Percentiles rank a stretch among this genome's conserved stretches.
Conservation (phyloP, 1,140 invertebrate species). For the Drosophila dunni region DNA sequence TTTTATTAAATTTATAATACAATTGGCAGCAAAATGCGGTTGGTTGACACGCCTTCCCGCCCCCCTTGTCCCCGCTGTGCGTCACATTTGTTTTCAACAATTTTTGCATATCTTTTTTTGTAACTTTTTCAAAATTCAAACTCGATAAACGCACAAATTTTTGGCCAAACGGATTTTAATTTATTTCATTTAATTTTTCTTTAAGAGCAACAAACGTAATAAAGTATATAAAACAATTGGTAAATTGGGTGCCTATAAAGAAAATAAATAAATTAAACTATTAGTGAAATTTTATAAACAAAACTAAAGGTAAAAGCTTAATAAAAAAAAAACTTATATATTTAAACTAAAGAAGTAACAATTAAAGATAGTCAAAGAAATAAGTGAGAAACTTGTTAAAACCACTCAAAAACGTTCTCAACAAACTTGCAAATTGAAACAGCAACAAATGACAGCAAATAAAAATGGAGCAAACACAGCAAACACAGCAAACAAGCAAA, state of each 20-base stretch:
- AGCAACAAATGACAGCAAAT: slow-evolving; percentile 52
- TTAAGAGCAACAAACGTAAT: slow-evolving; percentile 26
- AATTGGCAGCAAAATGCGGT: slow-evolving; percentile 44
- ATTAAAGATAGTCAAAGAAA: slow-evolving; percentile 59
- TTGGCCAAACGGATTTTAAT: slow-evolving; percentile 32
- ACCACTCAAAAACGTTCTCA: slow-evolving; percentile 85
- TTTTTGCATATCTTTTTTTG: slow-evolving; percentile 15
- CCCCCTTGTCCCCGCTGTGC: background rate
- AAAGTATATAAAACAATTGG: slow-evolving; percentile 73
- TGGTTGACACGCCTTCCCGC: slow-evolving; percentile 22
- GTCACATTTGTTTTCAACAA: slow-evolving; percentile 23
- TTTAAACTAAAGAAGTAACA: slow-evolving; percentile 55
- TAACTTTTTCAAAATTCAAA: slow-evolving; percentile 39
- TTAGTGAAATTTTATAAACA: slow-evolving; percentile 84
- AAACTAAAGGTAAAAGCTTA: slow-evolving; percentile 35
- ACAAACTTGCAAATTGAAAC: slow-evolving; percentile 60
- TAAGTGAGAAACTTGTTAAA: slow-evolving; percentile 58
- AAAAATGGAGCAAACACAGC: slow-evolving; percentile 33
- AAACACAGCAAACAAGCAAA: slow-evolving; percentile 50
- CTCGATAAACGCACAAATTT: slow-evolving; percentile 26
- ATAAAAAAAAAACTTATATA: slow-evolving; percentile 61
- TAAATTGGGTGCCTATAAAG: slow-evolving; percentile 84
- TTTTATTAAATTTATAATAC: slow-evolving; percentile 80
- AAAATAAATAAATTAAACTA: slow-evolving; percentile 76
- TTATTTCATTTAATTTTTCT: slow-evolving; percentile 36